phyloP scores from a whole-genome alignment of 2,113 vertebrate species.

The Actinemys pallida region DNA sequence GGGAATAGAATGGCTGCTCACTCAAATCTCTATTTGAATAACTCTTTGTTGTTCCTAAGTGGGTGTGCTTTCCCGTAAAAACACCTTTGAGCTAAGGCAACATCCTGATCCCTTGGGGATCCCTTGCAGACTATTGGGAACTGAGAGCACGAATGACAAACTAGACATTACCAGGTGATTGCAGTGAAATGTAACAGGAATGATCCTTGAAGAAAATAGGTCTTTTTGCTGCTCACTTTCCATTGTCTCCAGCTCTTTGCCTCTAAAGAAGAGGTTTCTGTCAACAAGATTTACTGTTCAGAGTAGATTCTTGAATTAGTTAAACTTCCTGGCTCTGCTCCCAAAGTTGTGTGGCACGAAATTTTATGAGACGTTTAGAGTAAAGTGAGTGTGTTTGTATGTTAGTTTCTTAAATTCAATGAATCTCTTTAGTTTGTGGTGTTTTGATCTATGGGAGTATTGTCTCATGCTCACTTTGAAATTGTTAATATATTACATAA shows the following conservation, averaged over 20 bases:
- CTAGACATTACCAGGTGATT: background rate
- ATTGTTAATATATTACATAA: background rate
- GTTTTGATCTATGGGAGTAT: background rate
- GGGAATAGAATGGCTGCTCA: background rate
- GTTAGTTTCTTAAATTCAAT: background rate
- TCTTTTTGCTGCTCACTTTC: background rate
- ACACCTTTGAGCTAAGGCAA: background rate
- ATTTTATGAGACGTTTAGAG: background rate
- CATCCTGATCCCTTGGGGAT: background rate
- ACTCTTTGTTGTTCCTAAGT: background rate
- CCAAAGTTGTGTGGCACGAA: background rate
- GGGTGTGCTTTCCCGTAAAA: background rate
- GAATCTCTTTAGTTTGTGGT: background rate
- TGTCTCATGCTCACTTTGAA: background rate
- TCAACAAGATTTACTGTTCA: background rate
- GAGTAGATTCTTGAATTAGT: background rate
- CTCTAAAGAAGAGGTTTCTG: constrained; percentile 20
- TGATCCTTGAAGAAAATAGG: constrained; percentile 19
- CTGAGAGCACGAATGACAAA: background rate
- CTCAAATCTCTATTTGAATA: background rate
- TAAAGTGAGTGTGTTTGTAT: background rate
- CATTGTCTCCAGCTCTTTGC: background rate
- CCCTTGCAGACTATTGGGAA: background rate
- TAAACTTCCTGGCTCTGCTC: background rate
- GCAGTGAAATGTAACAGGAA: background rate